A percentile compares a stretch with the other conserved stretches of the same genome.
Evolutionary conservation across 2,113 vertebrate species (phyloP).

Genomic region (Percina caprodes): DNA sequence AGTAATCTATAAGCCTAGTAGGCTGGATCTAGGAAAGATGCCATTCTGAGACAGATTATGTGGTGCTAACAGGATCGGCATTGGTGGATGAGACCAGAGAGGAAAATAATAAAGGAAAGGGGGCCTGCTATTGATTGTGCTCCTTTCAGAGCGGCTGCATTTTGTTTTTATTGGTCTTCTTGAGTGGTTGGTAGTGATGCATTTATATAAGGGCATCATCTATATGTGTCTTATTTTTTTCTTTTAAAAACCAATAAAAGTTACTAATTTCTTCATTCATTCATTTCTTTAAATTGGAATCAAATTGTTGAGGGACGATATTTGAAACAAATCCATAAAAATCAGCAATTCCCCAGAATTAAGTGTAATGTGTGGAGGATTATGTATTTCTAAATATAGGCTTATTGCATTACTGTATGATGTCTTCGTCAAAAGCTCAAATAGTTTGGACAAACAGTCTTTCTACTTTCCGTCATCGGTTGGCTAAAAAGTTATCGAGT

Average conservation of each 20-base stretch:
- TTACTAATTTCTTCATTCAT: background rate
- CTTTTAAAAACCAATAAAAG: background rate
- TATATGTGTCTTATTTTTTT: background rate
- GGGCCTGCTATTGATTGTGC: conserved; percentile 71
- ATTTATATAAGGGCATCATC: conserved; percentile 3
- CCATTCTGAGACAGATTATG: conserved; percentile 79
- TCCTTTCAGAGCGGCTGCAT: conserved; percentile 50
- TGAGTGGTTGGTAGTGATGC: conserved; percentile 13
- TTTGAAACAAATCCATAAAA: background rate
- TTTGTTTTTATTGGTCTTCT: conserved; percentile 50
- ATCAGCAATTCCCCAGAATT: background rate
- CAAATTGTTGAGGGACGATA: background rate
- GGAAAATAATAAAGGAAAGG: conserved; percentile 60
- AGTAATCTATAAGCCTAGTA: conserved; percentile 61
- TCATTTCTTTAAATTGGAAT: background rate
- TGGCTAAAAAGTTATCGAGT: background rate
- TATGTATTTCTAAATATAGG: no score
- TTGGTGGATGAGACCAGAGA: conserved; percentile 64
- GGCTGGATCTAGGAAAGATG: conserved; percentile 65
- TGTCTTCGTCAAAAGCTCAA: background rate
- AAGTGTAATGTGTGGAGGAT: no score
- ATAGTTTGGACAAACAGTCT: background rate
- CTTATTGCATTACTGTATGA: background rate
- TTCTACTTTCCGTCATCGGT: background rate
- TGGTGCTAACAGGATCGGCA: conserved; percentile 74